Evolutionary conservation across 2,113 vertebrate species (phyloP).

Genomic region (Cricetomys ansorgei): DNA sequence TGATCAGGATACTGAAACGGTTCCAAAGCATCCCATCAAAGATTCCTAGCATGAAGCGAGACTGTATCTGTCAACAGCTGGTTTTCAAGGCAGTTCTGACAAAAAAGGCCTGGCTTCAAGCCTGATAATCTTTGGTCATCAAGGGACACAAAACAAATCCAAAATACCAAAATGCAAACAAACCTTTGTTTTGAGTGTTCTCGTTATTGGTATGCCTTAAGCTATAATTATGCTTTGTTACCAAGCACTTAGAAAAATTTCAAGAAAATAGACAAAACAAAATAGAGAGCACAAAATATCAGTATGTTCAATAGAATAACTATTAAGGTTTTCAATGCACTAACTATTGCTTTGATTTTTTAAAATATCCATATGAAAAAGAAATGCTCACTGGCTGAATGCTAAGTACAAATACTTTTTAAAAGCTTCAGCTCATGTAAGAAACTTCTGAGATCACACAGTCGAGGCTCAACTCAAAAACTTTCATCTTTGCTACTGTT

Average conservation of each 20-base stretch:
- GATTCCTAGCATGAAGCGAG: not conserved
- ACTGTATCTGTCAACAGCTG: not conserved
- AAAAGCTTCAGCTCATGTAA: slow-evolving; percentile 73
- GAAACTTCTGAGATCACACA: slow-evolving; percentile 83
- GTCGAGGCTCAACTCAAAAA: slow-evolving; percentile 71
- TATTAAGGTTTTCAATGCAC: slow-evolving; percentile 78
- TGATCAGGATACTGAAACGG: slow-evolving; percentile 17
- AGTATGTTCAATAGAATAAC: slow-evolving; percentile 74
- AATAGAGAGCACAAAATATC: slow-evolving; percentile 69
- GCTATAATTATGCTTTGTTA: slow-evolving; percentile 6
- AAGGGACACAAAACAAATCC: slow-evolving; percentile 10
- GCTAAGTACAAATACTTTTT: slow-evolving; percentile 70
- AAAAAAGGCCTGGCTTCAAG: not conserved
- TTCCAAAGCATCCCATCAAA: not conserved
- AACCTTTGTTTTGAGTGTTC: slow-evolving; percentile 47
- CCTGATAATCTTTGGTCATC: not conserved
- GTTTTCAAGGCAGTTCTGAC: not conserved
- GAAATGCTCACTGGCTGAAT: slow-evolving; percentile 71
- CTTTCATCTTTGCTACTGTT: slow-evolving; percentile 87
- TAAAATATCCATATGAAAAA: slow-evolving; percentile 77
- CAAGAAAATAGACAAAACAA: slow-evolving; percentile 63
- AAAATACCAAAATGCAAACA: slow-evolving; percentile 56
- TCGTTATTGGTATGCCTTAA: slow-evolving; percentile 54
- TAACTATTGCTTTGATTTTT: slow-evolving; percentile 86
- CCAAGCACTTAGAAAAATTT: slow-evolving; percentile 69